These are phyloP conservation scores for Bibio marci DNA, from an alignment of 2,888 invertebrate species.

Conservation along the genomic window DNA sequence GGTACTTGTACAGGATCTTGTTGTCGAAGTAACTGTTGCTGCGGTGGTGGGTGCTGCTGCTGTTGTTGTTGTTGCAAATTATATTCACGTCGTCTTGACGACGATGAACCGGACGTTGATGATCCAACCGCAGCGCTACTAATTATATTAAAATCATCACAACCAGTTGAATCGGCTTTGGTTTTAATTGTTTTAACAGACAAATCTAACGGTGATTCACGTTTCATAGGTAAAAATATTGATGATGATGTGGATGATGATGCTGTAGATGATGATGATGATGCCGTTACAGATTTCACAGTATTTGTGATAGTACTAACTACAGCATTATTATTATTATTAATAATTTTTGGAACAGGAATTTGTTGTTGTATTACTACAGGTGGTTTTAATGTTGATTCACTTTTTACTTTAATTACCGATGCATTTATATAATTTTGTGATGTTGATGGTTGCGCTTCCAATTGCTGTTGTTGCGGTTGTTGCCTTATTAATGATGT, in stretches of 20 bases:
- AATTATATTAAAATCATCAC: slow-evolving; percentile 36
- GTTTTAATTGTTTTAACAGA: slow-evolving; percentile 81
- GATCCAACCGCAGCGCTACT: too few species aligned
- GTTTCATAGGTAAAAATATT: slow-evolving; percentile 5
- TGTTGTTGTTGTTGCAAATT: too few species aligned
- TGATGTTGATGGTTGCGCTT: background rate
- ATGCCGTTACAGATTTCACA: background rate
- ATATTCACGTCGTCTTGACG: background rate
- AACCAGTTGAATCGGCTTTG: slow-evolving; percentile 72
- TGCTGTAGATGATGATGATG: background rate
- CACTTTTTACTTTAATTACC: background rate
- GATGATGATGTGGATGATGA: slow-evolving; percentile 5
- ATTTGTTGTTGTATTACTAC: background rate
- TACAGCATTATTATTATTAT: too few species aligned
- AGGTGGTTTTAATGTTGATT: background rate
- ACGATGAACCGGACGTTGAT: slow-evolving; percentile 7
- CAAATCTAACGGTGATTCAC: slow-evolving; percentile 66
- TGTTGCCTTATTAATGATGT: too few species aligned
- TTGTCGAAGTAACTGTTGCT: too few species aligned
- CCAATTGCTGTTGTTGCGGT: background rate
- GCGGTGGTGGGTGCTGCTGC: too few species aligned
- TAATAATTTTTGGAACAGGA: too few species aligned
- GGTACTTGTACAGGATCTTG: too few species aligned
- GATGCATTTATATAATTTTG: background rate
- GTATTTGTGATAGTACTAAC: too few species aligned